Conservation (phyloP, 2,113 vertebrate species). For the Cyprinodon variegatus region DNA sequence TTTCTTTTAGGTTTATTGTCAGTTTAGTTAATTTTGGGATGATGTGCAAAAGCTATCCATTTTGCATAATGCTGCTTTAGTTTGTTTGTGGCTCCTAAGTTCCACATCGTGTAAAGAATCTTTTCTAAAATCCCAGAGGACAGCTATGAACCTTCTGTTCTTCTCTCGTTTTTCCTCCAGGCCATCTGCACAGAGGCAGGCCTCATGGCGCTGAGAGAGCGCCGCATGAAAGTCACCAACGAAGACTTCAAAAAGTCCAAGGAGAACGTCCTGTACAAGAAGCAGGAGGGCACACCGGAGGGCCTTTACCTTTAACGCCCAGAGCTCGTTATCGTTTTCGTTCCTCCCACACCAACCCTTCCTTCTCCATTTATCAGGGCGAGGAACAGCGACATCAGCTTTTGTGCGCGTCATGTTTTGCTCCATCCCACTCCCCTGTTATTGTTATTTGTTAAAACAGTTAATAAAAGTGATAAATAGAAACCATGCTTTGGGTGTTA, state of each 20-base stretch:
- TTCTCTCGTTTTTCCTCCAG: conserved; percentile 67
- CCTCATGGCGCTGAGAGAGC: conserved; percentile 93
- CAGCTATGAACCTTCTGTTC: not conserved
- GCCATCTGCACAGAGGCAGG: conserved; percentile 98
- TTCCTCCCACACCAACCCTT: not conserved
- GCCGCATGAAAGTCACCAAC: conserved; percentile 99
- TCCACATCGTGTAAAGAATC: not conserved
- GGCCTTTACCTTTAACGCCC: conserved; percentile 84
- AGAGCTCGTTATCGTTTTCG: conserved; percentile 6
- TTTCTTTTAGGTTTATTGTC: not conserved
- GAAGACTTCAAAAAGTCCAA: conserved; percentile 99
- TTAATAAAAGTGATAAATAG: conserved; percentile 51
- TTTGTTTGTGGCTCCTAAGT: not conserved
- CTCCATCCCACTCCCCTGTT: conserved; percentile 46
- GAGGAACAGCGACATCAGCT: conserved; percentile 41
- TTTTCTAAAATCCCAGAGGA: not conserved
- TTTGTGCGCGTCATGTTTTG: conserved; percentile 69
- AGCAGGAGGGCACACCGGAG: conserved; percentile 97
- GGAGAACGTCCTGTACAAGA: conserved; percentile 98
- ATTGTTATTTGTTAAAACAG: conserved; percentile 51
- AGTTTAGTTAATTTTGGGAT: no score
- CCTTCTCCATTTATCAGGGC: conserved; percentile 16
- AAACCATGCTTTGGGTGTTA: not conserved
- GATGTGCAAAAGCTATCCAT: no score
- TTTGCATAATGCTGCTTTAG: no score